Percentiles rank a stretch among this genome's conserved stretches.
These are phyloP conservation scores for Lobophora halterata DNA, from an alignment of 2,888 invertebrate genomes.

Conservation along the genomic window DNA sequence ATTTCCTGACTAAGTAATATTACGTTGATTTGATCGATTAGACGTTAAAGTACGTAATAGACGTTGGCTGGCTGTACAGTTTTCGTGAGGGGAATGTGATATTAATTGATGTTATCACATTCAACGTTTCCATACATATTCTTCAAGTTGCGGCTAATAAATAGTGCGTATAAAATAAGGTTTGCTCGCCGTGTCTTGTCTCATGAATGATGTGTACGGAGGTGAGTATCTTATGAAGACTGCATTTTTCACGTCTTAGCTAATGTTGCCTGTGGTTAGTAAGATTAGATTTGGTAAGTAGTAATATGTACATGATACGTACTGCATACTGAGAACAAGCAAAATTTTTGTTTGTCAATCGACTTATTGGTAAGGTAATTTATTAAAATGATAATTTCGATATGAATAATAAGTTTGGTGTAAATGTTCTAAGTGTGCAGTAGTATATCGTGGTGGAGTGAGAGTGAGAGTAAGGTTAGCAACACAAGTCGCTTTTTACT, in stretches of 20 bases:
- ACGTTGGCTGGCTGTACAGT: constrained; percentile 11
- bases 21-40: too few species aligned
- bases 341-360: constrained; percentile 30
- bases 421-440: constrained; percentile 16
- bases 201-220: constrained; percentile 52
- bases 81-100: constrained; percentile 1
- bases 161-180: constrained; percentile 23
- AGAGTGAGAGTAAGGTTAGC: constrained; percentile 22
- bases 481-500: constrained; percentile 46
- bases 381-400: too few species aligned
- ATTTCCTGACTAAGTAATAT: too few species aligned
- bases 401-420: too few species aligned
- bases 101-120: not conserved
- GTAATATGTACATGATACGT: constrained; percentile 35
- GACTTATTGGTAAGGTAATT: too few species aligned
- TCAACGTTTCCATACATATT: constrained; percentile 4
- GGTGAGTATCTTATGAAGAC: constrained; percentile 74
- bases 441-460: constrained; percentile 15
- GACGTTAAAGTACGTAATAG: too few species aligned
- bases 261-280: constrained; percentile 62
- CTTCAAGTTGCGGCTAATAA: constrained; percentile 4
- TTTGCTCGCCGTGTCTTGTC: constrained; percentile 67
- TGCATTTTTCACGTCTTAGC: constrained; percentile 73
- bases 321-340: constrained; percentile 44
- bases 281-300: constrained; percentile 51